These are phyloP conservation scores for Periophthalmus magnuspinnatus DNA, from an alignment of 2,797 vertebrate genomes.

Conservation along the genomic window DNA sequence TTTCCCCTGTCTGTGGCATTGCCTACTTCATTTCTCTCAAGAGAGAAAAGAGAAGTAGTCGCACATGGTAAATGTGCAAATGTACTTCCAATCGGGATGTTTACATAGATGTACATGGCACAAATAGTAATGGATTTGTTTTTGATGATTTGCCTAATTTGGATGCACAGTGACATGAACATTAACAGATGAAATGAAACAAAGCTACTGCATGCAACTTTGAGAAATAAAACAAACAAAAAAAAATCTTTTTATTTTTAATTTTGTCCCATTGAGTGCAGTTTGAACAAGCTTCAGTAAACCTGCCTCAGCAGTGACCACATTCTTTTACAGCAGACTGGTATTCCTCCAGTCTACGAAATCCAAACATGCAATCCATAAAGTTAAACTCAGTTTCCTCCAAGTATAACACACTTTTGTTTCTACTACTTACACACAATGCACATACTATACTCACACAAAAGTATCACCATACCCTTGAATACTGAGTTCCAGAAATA, in stretches of 20 bases:
- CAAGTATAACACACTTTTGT: not conserved
- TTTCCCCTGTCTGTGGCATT: not conserved
- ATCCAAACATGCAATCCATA: not conserved
- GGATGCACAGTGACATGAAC: not conserved
- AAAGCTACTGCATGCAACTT: not conserved
- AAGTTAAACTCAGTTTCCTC: not conserved
- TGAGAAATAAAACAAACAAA: too few relatives aligned
- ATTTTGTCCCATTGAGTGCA: not conserved
- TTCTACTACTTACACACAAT: conserved; percentile 15
- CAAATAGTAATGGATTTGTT: not conserved
- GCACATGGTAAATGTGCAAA: not conserved
- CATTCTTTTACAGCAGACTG: not conserved
- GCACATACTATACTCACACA: not conserved
- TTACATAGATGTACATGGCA: not conserved
- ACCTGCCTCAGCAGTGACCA: not conserved
- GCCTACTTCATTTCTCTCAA: not conserved
- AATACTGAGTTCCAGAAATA: conserved; percentile 48
- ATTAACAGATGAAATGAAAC: not conserved
- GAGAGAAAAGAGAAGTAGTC: not conserved
- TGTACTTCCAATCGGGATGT: not conserved
- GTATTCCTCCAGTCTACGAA: not conserved
- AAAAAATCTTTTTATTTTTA: not conserved
- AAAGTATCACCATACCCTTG: conserved; percentile 44
- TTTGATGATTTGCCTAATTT: not conserved
- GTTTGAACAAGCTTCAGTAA: not conserved